A percentile compares a stretch with the other conserved stretches of the same genome.
Evolutionary conservation across 2,113 vertebrate genomes (phyloP).

Genomic region (Heliornis fulica): DNA sequence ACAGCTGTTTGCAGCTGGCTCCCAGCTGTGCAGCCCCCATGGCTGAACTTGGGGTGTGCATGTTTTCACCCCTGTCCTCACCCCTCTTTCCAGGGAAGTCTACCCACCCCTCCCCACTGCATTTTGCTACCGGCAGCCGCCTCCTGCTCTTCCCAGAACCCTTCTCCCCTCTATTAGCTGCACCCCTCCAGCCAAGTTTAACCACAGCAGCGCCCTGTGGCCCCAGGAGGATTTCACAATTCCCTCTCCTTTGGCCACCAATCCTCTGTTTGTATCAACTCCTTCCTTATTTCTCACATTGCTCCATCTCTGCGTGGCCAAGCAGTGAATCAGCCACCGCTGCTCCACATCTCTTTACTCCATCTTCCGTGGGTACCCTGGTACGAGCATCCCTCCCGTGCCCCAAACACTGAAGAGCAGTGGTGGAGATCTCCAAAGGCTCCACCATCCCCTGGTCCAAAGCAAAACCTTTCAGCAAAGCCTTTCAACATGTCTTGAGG

Average conservation of each 20-base stretch:
- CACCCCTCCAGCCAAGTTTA: not conserved
- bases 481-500: not conserved
- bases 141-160: not conserved
- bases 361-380: rapidly evolving
- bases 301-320: not conserved
- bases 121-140: not conserved
- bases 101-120: rapidly evolving
- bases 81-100: not conserved
- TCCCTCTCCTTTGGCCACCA: not conserved
- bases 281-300: not conserved
- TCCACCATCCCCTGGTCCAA: not conserved
- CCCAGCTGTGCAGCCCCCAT: not conserved
- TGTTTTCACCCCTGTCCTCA: not conserved
- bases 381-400: not conserved
- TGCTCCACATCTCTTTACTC: not conserved
- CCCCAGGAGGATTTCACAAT: not conserved
- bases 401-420: rapidly evolving
- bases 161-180: not conserved
- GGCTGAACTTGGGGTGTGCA: rapidly evolving
- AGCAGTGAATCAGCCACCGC: not conserved
- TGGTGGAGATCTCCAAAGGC: not conserved
- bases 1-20: slow-evolving; percentile 41
- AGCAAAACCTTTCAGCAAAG: not conserved
- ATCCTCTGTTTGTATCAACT: not conserved
- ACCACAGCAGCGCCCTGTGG: not conserved